phyloP scores from a whole-genome alignment of 2,888 invertebrate genomes.

The Priocnemis perturbator region DNA sequence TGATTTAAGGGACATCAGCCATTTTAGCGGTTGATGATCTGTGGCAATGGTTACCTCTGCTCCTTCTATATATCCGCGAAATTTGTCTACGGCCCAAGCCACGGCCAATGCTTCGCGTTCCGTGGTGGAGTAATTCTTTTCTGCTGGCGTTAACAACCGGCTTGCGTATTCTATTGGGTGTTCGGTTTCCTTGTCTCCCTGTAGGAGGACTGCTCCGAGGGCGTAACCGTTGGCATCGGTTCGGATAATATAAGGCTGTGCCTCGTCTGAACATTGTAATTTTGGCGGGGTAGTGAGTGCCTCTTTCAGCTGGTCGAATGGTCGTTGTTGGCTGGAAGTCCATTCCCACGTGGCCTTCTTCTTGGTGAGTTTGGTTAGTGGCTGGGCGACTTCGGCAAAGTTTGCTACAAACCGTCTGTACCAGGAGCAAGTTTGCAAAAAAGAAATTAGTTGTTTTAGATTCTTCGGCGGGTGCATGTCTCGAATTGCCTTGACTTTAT shows the following conservation, averaged over 20 bases:
- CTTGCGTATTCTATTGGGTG: too few species aligned
- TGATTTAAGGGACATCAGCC: conserved; percentile 12
- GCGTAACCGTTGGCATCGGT: conserved; percentile 23
- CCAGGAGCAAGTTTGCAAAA: conserved; percentile 22
- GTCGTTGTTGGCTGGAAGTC: neutral
- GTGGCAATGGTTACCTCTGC: neutral
- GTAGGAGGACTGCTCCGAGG: conserved; percentile 22
- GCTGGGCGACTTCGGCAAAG: neutral
- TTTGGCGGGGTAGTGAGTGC: neutral
- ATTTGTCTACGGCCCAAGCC: conserved; percentile 15
- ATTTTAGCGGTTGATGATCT: conserved; percentile 7
- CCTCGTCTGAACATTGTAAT: conserved; percentile 6
- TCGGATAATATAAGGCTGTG: neutral
- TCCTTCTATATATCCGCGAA: conserved; percentile 10
- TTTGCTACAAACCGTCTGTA: conserved; percentile 25
- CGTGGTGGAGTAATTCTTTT: conserved; percentile 26
- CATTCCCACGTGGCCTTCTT: conserved; percentile 4
- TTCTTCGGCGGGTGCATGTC: conserved; percentile 16
- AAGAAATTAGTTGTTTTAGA: conserved; percentile 17
- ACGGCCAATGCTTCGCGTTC: conserved; percentile 27
- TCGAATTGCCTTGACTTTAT: conserved; percentile 14
- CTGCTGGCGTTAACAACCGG: conserved; percentile 17
- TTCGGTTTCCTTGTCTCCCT: conserved; percentile 11
- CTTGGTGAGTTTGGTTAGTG: neutral
- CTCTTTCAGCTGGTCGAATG: neutral